phyloP scores from a whole-genome alignment of 2,797 vertebrate genomes.

The Allobates femoralis region DNA sequence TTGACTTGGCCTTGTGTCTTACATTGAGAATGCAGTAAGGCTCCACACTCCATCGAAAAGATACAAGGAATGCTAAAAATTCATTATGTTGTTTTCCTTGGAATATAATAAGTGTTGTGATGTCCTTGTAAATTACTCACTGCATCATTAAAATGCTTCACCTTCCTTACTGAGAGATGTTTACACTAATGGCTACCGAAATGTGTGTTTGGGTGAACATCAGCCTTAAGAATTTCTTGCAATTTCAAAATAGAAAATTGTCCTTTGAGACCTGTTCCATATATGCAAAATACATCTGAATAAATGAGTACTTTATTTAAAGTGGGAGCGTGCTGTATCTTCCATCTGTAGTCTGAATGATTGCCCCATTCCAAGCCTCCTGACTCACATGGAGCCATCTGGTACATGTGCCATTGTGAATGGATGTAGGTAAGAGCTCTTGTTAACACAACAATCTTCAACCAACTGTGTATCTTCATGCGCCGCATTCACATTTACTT shows the following conservation, averaged over 20 bases:
- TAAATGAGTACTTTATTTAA: constrained; percentile 77
- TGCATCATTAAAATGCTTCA: constrained; percentile 62
- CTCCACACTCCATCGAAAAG: background rate
- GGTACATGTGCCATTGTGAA: constrained; percentile 67
- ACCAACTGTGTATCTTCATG: constrained; percentile 69
- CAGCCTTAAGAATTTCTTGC: constrained; percentile 67
- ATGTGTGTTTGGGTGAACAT: constrained; percentile 54
- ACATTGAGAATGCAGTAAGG: background rate
- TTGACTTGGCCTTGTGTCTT: background rate
- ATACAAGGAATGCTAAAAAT: constrained; percentile 20
- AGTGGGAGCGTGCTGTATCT: constrained; percentile 72
- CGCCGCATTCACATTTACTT: constrained; percentile 71
- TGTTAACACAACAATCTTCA: constrained; percentile 72
- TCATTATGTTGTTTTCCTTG: constrained; percentile 36
- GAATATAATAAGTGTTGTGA: constrained; percentile 47
- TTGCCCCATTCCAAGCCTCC: constrained; percentile 77
- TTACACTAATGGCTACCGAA: constrained; percentile 62
- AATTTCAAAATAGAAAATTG: constrained; percentile 68
- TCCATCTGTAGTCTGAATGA: constrained; percentile 76
- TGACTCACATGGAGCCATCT: constrained; percentile 77
- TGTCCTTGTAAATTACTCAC: constrained; percentile 61
- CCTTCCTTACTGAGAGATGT: constrained; percentile 60
- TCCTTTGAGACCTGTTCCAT: constrained; percentile 71
- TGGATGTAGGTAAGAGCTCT: constrained; percentile 73
- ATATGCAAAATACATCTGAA: constrained; percentile 73